Base-by-base conservation (phyloP, 2,888 invertebrate species). In the Helleia helle region DNA sequence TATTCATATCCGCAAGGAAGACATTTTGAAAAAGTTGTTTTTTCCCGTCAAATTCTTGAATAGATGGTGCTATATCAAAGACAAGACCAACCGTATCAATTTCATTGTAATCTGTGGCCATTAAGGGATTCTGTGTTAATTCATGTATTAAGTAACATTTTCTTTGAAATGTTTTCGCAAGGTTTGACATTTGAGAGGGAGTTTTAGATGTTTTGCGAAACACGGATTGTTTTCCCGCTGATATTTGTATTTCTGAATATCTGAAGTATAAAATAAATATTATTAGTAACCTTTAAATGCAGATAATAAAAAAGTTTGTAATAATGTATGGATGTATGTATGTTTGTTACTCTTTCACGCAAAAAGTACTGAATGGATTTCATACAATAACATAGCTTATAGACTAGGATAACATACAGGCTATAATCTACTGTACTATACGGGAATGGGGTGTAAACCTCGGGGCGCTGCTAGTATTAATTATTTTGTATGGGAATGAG, bases 41-140 rank as follows among this genome's bases (percentile, higher is more conserved):
- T 25, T 47, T 58, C 24, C 65, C 62, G 39, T 75, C 66, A 39
- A 77, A 75, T 8, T 79, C 75, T 43, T 68, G 59, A 14, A 71
- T 74, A 15, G 79, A 62, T 14, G 86, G 81, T 47, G 86, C 87
- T 25, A 90, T 75, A 42, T 79, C 67, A 14, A 91, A 81, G 26
- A 93, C 84, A 2, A 92, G 55, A 1, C 93, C 94, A 3, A 90
- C 87, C 6, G 90, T 88, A 69, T 94, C 94, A 48, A 93, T 84
- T 81, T 94, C 94, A 46, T 88, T 87, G 58, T 89, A 90, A 34
- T 74, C 65, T 12, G 70, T 71, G 3, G 45, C 41, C 40, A 60
- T 53, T 0, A 49, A 43, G 0, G 71, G 62, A 12, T 69, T 71
- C 45, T 60, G 50, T 0, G 58, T 44, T 13, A 89, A 55, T 43